Conservation (phyloP, 2,113 vertebrate genomes). For the Strigops habroptila region DNA sequence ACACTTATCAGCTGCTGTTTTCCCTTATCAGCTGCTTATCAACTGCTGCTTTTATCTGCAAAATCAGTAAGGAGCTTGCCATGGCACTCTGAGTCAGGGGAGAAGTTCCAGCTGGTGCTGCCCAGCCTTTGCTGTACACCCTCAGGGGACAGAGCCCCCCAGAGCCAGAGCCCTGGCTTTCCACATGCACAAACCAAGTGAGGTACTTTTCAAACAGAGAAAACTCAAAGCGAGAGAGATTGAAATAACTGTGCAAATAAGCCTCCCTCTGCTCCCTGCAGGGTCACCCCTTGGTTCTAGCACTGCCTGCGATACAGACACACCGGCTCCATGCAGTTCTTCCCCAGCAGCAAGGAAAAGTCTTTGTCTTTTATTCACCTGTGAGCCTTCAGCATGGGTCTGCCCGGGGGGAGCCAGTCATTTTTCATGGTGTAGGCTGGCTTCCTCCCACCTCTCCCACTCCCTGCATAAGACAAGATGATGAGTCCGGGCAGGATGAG, state of each 20-base stretch:
- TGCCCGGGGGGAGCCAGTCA: background rate
- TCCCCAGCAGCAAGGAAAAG: background rate
- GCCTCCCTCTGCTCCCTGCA: background rate
- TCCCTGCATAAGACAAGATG: background rate
- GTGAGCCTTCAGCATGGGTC: background rate
- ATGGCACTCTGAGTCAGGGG: background rate
- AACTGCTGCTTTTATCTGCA: background rate
- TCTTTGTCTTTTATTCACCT: background rate
- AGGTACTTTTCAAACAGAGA: background rate
- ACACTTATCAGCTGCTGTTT: background rate
- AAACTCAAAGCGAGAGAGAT: background rate
- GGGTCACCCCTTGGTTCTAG: background rate
- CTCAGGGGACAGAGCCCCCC: background rate
- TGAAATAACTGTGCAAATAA: background rate
- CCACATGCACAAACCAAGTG: background rate
- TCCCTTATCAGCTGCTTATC: background rate
- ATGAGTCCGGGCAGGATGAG: background rate
- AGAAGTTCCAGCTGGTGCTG: background rate
- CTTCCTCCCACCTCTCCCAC: background rate
- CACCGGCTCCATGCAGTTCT: background rate
- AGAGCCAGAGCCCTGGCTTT: background rate
- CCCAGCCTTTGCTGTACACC: background rate
- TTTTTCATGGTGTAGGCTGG: background rate
- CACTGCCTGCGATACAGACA: background rate
- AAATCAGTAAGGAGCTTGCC: background rate